These are phyloP conservation scores for Temnothorax ravouxi DNA, from an alignment of 2,888 invertebrate genomes.

Conservation along the genomic window DNA sequence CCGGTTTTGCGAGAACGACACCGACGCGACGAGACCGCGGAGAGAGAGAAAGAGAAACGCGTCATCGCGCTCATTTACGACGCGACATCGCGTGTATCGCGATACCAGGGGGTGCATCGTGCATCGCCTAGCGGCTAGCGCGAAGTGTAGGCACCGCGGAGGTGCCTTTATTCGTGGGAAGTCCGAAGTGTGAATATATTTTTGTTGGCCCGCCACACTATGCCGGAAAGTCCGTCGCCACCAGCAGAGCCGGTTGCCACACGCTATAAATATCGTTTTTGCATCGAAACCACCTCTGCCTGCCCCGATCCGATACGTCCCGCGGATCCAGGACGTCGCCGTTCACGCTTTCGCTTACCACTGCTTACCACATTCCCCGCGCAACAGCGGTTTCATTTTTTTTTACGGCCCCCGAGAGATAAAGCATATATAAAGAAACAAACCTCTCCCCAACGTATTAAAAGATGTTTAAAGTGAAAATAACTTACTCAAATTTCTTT, in stretches of 20 bases:
- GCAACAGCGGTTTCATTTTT: background rate
- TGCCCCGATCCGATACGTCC: conserved; percentile 76
- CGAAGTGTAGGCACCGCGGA: conserved; percentile 53
- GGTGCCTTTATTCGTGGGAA: conserved; percentile 67
- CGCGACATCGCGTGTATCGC: background rate
- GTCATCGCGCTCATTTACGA: conserved; percentile 19
- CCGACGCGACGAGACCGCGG: conserved; percentile 29
- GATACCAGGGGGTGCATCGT: background rate
- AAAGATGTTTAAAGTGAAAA: conserved; percentile 20
- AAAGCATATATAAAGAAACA: background rate
- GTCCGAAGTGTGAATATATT: conserved; percentile 81
- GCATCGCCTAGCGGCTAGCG: background rate
- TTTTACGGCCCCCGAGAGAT: background rate
- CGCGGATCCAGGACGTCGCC: conserved; percentile 70
- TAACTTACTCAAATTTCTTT: background rate
- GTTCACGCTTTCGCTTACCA: conserved; percentile 5
- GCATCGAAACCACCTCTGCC: conserved; percentile 82
- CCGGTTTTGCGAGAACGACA: conserved; percentile 18
- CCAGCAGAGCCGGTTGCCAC: conserved; percentile 75
- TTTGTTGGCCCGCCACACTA: conserved; percentile 81
- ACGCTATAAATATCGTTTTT: conserved; percentile 84
- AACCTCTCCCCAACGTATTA: background rate
- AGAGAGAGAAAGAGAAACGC: background rate
- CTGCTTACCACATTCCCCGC: background rate
- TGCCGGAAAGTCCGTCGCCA: conserved; percentile 81